Conservation (phyloP, 2,113 vertebrate species). For the Hemibagrus wyckioides region DNA sequence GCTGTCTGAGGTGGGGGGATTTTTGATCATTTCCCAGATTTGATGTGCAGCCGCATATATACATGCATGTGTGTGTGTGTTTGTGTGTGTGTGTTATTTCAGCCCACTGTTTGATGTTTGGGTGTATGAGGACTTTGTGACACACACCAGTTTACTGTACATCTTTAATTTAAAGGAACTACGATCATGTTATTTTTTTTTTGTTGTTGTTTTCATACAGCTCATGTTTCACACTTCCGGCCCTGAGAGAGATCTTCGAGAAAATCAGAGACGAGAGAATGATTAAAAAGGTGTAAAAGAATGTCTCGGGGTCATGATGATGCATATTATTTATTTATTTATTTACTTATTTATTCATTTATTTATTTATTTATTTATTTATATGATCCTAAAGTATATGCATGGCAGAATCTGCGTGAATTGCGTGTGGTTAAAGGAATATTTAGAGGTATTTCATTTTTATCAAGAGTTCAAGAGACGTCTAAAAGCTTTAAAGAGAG, state of each 20-base stretch:
- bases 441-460: too few species aligned
- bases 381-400: too few species aligned
- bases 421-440: not conserved
- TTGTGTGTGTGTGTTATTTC: conserved; percentile 23
- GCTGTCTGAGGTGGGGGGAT: conserved; percentile 41
- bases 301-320: not conserved
- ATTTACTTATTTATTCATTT: too few species aligned
- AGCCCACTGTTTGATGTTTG: not conserved
- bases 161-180: conserved; percentile 49
- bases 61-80: not conserved
- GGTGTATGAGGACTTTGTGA: conserved; percentile 49
- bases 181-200: not conserved
- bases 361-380: not conserved
- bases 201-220: not conserved
- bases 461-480: too few species aligned
- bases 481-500: not conserved
- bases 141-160: conserved; percentile 51
- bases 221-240: not conserved
- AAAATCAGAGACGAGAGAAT: not conserved
- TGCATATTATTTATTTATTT: not conserved
- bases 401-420: not conserved
- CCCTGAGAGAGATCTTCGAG: not conserved
- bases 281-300: not conserved
- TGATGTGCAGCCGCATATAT: not conserved
- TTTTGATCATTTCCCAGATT: conserved; percentile 48